phyloP scores from a whole-genome alignment of 2,113 vertebrate species.

The Pygoscelis antarcticus region DNA sequence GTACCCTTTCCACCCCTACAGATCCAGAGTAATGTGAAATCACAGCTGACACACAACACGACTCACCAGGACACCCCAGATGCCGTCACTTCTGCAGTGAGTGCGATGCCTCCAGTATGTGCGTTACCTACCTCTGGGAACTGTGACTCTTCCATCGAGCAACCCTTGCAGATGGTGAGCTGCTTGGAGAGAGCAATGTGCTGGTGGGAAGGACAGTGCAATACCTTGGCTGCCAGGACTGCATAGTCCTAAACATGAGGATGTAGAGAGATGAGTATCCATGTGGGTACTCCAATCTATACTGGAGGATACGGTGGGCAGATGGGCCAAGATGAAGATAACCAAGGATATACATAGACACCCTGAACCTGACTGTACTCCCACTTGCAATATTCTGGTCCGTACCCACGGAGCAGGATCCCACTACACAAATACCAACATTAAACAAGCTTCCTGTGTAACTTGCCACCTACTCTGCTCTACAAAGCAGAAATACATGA shows the following conservation, averaged over 20 bases:
- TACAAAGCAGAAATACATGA: background rate
- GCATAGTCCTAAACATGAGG: background rate
- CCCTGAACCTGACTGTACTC: background rate
- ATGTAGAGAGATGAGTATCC: background rate
- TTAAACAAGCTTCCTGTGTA: background rate
- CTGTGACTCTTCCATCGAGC: background rate
- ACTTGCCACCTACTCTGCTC: background rate
- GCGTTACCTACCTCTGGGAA: background rate
- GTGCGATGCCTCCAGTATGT: background rate
- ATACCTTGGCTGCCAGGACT: background rate
- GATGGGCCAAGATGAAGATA: background rate
- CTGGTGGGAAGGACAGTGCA: background rate
- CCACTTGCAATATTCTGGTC: background rate
- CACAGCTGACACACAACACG: background rate
- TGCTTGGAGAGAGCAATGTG: background rate
- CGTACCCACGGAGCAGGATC: background rate
- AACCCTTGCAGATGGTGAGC: background rate
- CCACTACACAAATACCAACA: background rate
- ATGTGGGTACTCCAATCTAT: background rate
- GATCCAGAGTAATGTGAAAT: background rate
- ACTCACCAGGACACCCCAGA: background rate
- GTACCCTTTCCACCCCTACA: background rate
- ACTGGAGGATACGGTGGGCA: background rate
- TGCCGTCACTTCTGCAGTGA: rapidly evolving
- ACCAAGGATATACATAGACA: background rate